Base-by-base conservation (phyloP, 2,888 invertebrate genomes). In the Drosophila prolongata region DNA sequence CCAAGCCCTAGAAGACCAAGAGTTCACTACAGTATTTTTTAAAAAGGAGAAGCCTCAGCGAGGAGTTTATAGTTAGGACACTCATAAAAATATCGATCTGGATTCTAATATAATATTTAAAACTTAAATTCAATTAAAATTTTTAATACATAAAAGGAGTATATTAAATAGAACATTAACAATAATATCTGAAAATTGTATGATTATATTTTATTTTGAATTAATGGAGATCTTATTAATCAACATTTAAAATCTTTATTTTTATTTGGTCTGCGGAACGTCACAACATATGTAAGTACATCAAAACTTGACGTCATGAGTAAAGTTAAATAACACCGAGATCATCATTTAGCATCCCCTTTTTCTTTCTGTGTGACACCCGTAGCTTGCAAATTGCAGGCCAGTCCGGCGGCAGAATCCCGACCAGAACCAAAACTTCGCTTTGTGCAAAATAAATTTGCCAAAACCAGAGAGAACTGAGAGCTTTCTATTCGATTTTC, bases 361-460 rank as follows among this genome's bases (percentile, higher is more conserved):
- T 35, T 30, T 47, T 47, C 47, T 34, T n/a, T 11, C 47, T 11
- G 30, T 58, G 58, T 30, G 38, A 40, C 10, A 9, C 46, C 16
- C 62, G 19, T 34, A 14, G 70, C 59, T 84, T 84, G 87, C 87
- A 84, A 83, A 89, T 84, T 87, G 83, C 83, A 75, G 83, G 46
- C 83, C 69, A 71, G 61, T 56, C 37, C 44, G 34, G 19, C 37
- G 52, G 16, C 35, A 37, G 47, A 27, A 16, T 52, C 49, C 47
- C 34, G 10, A 42, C 59, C 56, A 61, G 71, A 30, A 50, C 49
- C 79, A 49, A 86, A 86, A 82, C 64, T 86, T 82, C 56, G 66
- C 49, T 76, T 76, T 76, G 54, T 76, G 70, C 69, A 74, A 78
- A 83, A 83, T 80, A 80, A 80, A 84, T 88, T 84, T 75, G 47